Percentiles rank a stretch among this genome's conserved stretches.
Evolutionary conservation across 2,888 invertebrate genomes (phyloP).

Genomic region (Pammene aurita): DNA sequence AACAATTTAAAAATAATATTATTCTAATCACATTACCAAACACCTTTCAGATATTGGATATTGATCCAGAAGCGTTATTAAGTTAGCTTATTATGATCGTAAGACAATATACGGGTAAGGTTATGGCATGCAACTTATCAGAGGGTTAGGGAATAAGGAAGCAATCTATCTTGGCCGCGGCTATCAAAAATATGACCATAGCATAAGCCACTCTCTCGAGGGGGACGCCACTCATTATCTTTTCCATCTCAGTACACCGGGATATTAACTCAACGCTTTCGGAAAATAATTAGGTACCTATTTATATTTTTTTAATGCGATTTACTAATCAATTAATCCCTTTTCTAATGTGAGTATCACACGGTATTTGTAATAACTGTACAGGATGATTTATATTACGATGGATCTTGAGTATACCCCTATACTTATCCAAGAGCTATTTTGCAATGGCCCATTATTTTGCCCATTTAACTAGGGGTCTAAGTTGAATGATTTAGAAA

Average conservation of each 20-base stretch:
- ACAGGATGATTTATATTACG: no score
- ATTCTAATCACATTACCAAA: not conserved
- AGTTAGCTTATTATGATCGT: slow-evolving; percentile 23
- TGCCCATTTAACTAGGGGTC: no score
- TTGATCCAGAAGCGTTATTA: slow-evolving; percentile 12
- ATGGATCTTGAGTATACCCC: no score
- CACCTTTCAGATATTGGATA: slow-evolving; percentile 13
- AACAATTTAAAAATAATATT: no score
- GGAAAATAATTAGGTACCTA: slow-evolving; percentile 6
- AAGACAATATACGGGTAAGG: slow-evolving; percentile 31
- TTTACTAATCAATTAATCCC: not conserved
- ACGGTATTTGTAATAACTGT: no score
- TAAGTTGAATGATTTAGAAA: no score
- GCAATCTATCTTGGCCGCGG: slow-evolving; percentile 53
- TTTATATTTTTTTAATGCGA: not conserved
- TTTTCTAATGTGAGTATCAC: no score
- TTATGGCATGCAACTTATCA: slow-evolving; percentile 47
- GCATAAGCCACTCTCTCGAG: slow-evolving; percentile 45
- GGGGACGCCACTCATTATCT: slow-evolving; percentile 60
- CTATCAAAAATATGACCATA: slow-evolving; percentile 42
- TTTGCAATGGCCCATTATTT: no score
- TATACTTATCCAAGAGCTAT: no score
- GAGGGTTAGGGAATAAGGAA: slow-evolving; percentile 50
- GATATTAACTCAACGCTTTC: slow-evolving; percentile 28
- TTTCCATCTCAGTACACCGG: slow-evolving; percentile 45